Percentiles rank a stretch among this genome's conserved stretches.
phyloP scores from a whole-genome alignment of 2,113 vertebrate species.

The Tretioscincus oriximinensis region DNA sequence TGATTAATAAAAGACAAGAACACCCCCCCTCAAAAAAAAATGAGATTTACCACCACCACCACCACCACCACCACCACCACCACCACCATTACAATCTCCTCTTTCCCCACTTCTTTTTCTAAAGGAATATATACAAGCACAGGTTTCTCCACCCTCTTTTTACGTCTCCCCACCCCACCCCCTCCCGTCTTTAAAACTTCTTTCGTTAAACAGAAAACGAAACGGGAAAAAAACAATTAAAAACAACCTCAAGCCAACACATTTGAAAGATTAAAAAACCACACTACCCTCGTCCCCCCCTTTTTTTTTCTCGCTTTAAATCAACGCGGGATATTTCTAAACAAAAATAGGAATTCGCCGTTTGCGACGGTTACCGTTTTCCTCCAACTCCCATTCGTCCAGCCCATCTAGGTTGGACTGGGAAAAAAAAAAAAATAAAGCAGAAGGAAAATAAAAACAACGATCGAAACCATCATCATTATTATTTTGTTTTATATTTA shows the following conservation, averaged over 20 bases:
- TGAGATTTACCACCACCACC: constrained; percentile 33
- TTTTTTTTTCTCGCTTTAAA: not conserved
- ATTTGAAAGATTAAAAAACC: constrained; percentile 67
- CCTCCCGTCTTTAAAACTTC: no score
- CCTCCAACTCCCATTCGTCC: not conserved
- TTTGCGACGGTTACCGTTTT: not conserved
- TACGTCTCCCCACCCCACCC: constrained; percentile 10
- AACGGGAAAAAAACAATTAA: constrained; percentile 36
- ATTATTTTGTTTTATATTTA: no score
- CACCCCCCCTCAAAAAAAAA: no score
- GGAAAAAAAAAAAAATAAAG: not conserved
- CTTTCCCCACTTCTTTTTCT: constrained; percentile 48
- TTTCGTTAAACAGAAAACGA: constrained; percentile 44
- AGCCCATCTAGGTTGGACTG: fast-evolving
- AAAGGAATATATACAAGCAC: constrained; percentile 78
- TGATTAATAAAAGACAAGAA: constrained; percentile 70
- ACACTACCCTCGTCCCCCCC: constrained; percentile 66
- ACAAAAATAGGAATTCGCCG: not conserved
- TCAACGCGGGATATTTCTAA: not conserved
- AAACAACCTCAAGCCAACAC: constrained; percentile 51
- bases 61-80: no score
- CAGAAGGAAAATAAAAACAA: constrained; percentile 1
- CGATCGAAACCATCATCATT: no score
- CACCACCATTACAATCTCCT: not conserved
- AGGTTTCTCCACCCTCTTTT: constrained; percentile 48